These are phyloP conservation scores for Murina feae DNA, from an alignment of 2,113 vertebrate species.

Conservation along the genomic window DNA sequence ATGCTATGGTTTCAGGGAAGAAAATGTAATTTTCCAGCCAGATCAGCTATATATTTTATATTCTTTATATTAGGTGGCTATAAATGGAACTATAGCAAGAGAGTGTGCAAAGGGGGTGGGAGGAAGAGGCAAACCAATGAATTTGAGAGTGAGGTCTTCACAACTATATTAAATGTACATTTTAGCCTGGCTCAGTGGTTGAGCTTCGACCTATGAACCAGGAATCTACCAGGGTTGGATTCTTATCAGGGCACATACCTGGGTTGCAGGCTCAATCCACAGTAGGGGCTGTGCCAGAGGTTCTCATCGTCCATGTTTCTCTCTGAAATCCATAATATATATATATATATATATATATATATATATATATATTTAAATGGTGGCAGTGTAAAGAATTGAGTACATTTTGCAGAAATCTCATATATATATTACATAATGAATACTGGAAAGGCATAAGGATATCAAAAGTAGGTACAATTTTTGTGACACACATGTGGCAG, in stretches of 20 bases:
- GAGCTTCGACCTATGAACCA: too few species aligned
- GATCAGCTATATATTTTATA: not conserved
- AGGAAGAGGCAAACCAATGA: not conserved
- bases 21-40: conserved; percentile 23
- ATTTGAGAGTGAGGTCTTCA: not conserved
- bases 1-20: conserved; percentile 31
- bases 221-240: too few species aligned
- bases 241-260: too few species aligned
- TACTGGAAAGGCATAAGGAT: not conserved
- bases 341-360: too few species aligned
- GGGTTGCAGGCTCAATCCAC: too few species aligned
- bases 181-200: not conserved
- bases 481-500: not conserved
- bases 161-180: not conserved
- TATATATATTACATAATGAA: not conserved
- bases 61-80: not conserved
- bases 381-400: not conserved
- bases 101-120: not conserved
- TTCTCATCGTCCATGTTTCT: too few species aligned
- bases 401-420: not conserved
- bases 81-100: not conserved
- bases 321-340: too few species aligned
- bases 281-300: too few species aligned
- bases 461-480: too few species aligned
- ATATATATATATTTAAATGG: not conserved